Evolutionary conservation across 2,113 vertebrate species (phyloP), one percentile per base, ranked within the genome.

Genomic region (Mandrillus leucophaeus): DNA sequence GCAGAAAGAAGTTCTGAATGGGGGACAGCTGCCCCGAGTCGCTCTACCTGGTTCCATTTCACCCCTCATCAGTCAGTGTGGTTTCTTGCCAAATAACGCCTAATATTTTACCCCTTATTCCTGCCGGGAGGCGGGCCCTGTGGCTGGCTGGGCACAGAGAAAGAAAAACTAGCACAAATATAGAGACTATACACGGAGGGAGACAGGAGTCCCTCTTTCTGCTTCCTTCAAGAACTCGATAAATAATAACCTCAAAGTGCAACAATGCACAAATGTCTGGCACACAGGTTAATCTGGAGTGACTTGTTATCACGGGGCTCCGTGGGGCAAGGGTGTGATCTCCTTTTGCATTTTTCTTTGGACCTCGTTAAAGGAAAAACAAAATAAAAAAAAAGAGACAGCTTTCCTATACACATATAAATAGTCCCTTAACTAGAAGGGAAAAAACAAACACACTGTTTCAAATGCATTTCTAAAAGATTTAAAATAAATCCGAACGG

Each of bases 401-500:
- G 80, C 82, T 96, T 95, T 98, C 78, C 96, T 98, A 59, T 98
- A 98, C 92, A 98, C 96, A 98, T 98, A 98, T 98, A 98, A 98
- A 98, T 98, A 98, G 45, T 98, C 98, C 98, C 98, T 99, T 98
- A 98, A 91, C 98, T 98, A 89, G 98, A 98, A 98, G 97, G 98
- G 98, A 97, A 93, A 98, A 97, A 98, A 94, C 96, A 98, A 66
- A 97, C 95, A 98, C 95, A 98, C 95, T 78, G 95, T 98, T 98
- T 96, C 98, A 98, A 98, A 98, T 89, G 94, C 35, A 98, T 98
- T 97, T 98, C 98, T 48, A 94, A 97, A 76, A 96, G 90, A 73
- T 94, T 93, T 38, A 45, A 73, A 78, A 73, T 64, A 97, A 97
- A 96, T 98, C 97, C 97, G 79, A 97, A 97, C 52, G 96, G 98